Base-by-base conservation (phyloP, 2,888 invertebrate species). In the Monopis laevigella region DNA sequence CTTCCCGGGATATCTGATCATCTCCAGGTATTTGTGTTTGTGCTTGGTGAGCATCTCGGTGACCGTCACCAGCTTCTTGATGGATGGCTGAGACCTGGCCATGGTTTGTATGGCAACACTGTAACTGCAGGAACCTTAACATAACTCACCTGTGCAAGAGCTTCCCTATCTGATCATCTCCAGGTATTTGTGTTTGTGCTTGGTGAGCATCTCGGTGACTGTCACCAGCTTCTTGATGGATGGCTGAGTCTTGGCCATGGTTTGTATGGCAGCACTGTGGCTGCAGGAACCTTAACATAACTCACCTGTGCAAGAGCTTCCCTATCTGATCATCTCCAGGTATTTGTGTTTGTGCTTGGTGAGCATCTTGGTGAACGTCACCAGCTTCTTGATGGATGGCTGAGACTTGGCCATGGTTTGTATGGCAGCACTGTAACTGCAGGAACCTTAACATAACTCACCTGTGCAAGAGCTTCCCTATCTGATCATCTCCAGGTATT, bases 41-140 rank as follows among this genome's bases (percentile, higher is more conserved):
- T 97, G 98, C 74, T 96, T 96, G 58, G 93, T 93, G 62, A 97
- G 82, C 94, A 97, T 96, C 66, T 97, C 96, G 10, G 96, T 96
- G 46, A 98, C 96, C 6, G 96, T 96, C 49, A 96, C 94, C 64
- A 98, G 82, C 63, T 95, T 96, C 73, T 93, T 91, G 59, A 97
- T 88, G 48, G 92, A 90, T 35, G 90, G 84, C 85, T 93, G 91
- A 40, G 86, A 84, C 68, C 90, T 92, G 42, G 88, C 87, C 54
- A 93, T 84, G 43, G 84, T 86, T 69, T 95, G 94, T 47, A 98
- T n/a, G n/a, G n/a, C n/a, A n/a, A n/a, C n/a, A n/a, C n/a, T n/a
- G n/a, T n/a, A n/a, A n/a, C 24, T 24, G 10, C 6, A 7, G 24
- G 24, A 24, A 24, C 10, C 6, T 24, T 24, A 24, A 10, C 10